Evolutionary conservation across 2,113 vertebrate species (phyloP).

Genomic region (Haemorhous mexicanus): DNA sequence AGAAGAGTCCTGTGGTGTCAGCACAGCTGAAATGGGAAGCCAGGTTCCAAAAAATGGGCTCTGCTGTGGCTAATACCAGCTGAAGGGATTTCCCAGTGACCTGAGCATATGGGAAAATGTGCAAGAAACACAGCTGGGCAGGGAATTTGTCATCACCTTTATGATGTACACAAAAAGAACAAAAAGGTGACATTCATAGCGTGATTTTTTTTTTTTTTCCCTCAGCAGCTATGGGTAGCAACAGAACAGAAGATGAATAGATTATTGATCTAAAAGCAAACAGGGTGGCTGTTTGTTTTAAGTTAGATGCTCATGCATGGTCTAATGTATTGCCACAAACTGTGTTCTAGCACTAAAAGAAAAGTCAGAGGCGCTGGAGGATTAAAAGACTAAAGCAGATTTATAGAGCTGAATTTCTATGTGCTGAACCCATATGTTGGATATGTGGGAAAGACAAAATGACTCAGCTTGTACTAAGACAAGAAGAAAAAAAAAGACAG

Average conservation of each 20-base stretch:
- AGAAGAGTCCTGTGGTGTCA: rapidly evolving
- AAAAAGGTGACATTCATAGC: neutral
- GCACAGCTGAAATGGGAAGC: neutral
- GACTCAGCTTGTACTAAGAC: neutral
- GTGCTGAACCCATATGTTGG: neutral
- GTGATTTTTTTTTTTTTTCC: neutral
- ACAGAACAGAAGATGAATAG: neutral
- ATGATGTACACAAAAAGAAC: neutral
- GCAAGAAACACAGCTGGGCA: neutral
- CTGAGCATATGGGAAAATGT: neutral
- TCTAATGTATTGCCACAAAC: neutral
- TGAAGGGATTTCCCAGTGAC: neutral
- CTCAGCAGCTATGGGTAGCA: neutral
- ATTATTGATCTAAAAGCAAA: conserved; percentile 36
- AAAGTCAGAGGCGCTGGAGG: neutral
- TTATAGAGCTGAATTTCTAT: neutral
- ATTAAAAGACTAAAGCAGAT: neutral
- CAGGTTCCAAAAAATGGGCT: rapidly evolving
- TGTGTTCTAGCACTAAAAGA: neutral
- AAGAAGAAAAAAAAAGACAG: neutral
- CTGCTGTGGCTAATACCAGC: neutral
- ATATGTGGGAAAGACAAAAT: neutral
- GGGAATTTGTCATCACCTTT: neutral
- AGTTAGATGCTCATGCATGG: neutral
- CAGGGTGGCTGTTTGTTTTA: conserved; percentile 12